A percentile compares a stretch with the other conserved stretches of the same genome.
Conservation (phyloP, 2,113 vertebrate genomes). For the Anas platyrhynchos region DNA sequence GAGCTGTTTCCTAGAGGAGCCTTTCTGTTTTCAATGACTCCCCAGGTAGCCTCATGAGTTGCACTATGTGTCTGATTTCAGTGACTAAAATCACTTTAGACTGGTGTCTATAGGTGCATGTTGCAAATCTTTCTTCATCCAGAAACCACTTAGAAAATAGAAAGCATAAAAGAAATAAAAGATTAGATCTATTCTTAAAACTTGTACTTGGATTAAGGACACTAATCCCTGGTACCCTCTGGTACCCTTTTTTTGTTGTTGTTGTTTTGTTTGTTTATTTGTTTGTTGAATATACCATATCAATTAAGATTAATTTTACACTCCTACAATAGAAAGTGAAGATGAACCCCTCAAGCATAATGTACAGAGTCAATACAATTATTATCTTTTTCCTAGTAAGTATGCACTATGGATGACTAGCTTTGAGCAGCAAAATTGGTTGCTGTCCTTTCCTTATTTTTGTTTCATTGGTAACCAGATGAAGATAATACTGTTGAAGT, state of each 20-base stretch:
- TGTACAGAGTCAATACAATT: neutral
- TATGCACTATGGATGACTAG: neutral
- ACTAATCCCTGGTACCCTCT: neutral
- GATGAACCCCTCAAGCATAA: neutral
- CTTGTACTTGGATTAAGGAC: neutral
- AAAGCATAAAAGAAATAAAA: neutral
- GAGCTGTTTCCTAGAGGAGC: neutral
- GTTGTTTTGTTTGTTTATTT: too few relatives aligned
- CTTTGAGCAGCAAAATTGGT: neutral
- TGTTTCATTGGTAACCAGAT: neutral
- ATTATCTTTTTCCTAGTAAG: neutral
- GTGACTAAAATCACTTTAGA: neutral
- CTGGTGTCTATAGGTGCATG: neutral
- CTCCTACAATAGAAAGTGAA: neutral
- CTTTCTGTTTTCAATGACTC: neutral
- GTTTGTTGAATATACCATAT: neutral
- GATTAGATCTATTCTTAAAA: neutral
- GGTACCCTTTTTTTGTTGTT: neutral
- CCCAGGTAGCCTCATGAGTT: neutral
- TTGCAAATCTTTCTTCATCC: neutral
- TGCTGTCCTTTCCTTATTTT: neutral
- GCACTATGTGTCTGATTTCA: neutral
- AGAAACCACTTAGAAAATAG: neutral
- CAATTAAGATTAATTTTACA: neutral
- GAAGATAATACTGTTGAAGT: neutral